Evolutionary conservation across 2,797 vertebrate species (phyloP), one percentile per base, ranked within the genome.

Genomic region (Aselliscus stoliczkanus): DNA sequence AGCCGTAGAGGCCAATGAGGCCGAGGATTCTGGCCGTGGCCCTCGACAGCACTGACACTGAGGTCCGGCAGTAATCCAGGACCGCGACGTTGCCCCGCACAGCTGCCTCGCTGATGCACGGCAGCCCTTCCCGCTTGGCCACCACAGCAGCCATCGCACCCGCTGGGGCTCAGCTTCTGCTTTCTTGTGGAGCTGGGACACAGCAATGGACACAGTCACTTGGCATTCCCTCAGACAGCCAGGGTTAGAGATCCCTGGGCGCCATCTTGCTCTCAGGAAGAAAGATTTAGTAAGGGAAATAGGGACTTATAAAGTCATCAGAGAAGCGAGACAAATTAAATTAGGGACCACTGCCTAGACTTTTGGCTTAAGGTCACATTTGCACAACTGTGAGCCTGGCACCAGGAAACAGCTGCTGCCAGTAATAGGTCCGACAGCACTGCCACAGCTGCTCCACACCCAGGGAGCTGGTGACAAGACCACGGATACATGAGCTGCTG

Each of bases 31-130:
- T 99, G 0, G 99, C 99, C 2, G 99, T 99, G 37, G 99, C 99
- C 20, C 99, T 99, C 0, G 99, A 99, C 93, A 99, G 98, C 3
- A 99, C 99, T 0, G 99, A 99, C 34, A 99, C 99, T 0, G 99
- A 99, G 10, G 99, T 99, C 96, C 99, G 98, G 98, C 99, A 99
- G 97, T 99, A 99, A 97, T 99, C 99, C 98, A 99, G 99, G 95
- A 99, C 99, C 0, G 99, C 99, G 0, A 99, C 99, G 86, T 99
- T 99, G 14, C 99, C 99, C 86, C 99, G 98, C 97, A 99, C 99
- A 0, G 99, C 98, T 1, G 99, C 98, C 96, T 99, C 99, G 90
- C 99, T 99, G 98, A 99, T 99, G 98, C 99, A 99, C 98, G 99
- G 99, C 67, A 99, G 99, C 80, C 99, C 99, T 93, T 99, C 99